Evolutionary conservation across 2,797 vertebrate genomes (phyloP), one percentile per base, ranked within the genome.

Genomic region (Todus mexicanus): DNA sequence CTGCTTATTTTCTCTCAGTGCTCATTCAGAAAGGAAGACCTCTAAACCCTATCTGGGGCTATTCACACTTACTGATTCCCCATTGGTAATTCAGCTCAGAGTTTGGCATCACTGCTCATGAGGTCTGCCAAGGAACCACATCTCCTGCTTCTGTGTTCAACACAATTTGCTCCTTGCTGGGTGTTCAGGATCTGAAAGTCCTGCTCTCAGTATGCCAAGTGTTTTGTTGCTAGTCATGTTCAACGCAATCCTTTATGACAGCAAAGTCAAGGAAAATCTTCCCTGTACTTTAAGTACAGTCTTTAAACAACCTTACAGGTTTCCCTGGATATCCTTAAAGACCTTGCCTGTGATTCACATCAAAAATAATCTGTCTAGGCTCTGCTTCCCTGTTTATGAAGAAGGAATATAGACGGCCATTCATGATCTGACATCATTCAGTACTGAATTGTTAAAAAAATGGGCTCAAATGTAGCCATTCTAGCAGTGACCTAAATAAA

Each of bases 111-210:
- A 37, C 56, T n/a, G 45, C 83, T 91, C 60, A 61, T 5, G 60
- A 91, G 79, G 83, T 92, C 92, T 96, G 96, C 96, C 94, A 96
- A 96, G 71, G 94, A 95, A 89, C 95, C 80, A 90, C 91, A 92
- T 95, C 95, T 96, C 77, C 79, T 93, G 42, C 82, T 95, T 91
- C 89, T 89, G 66, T 94, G 92, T 95, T 95, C 94, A 93, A 95
- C 92, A 96, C 94, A 96, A 96, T 94, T 95, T 96, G 68, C 92
- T 96, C 87, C 92, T 96, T 91, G 91, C 89, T 95, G 94, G 31
- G 91, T 93, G 91, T 94, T 91, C 9, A 14, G 93, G 94, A 94
- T 91, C 94, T 93, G 82, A 92, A 93, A 96, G 89, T 95, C 89
- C 92, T 84, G 64, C 56, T 86, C 71, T 86, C 23, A 35, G 76